phyloP scores from a whole-genome alignment of 1,140 invertebrate species.

The Steinernema feltiae region DNA sequence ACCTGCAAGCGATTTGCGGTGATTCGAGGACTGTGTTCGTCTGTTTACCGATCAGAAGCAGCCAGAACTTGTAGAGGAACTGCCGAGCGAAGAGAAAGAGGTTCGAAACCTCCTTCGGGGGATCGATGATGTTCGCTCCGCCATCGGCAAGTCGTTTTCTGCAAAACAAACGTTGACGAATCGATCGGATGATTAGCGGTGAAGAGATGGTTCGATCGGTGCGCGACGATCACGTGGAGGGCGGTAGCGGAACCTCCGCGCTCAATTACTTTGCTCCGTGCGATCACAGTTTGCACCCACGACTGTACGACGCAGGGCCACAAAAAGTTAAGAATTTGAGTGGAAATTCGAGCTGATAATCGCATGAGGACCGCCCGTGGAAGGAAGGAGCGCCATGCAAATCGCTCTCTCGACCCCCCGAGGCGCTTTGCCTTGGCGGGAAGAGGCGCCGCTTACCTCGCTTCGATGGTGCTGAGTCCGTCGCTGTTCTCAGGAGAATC shows the following conservation, averaged over 20 bases:
- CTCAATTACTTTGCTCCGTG: too few relatives aligned
- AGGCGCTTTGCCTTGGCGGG: neutral
- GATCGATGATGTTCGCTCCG: conserved; percentile 43
- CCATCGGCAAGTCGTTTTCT: conserved; percentile 54
- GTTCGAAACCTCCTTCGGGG: conserved; percentile 44
- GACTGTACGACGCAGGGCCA: neutral
- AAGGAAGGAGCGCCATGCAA: neutral
- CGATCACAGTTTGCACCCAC: neutral
- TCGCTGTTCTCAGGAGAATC: conserved; percentile 50
- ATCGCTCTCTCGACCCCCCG: neutral
- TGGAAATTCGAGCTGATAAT: neutral
- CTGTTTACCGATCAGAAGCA: conserved; percentile 45
- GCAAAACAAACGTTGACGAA: conserved; percentile 16
- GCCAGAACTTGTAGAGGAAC: conserved; percentile 57
- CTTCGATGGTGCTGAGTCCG: conserved; percentile 46
- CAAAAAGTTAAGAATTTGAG: neutral
- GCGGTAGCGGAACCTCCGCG: neutral
- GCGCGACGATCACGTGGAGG: neutral
- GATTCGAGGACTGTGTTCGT: neutral
- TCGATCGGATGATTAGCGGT: neutral
- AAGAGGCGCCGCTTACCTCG: too few relatives aligned
- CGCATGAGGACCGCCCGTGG: neutral
- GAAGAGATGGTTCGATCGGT: conserved; percentile 27
- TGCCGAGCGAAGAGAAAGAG: conserved; percentile 45
- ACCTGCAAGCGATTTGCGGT: conserved; percentile 14